Evolutionary conservation across 2,888 invertebrate species (phyloP).

Genomic region (Protophormia terraenovae): DNA sequence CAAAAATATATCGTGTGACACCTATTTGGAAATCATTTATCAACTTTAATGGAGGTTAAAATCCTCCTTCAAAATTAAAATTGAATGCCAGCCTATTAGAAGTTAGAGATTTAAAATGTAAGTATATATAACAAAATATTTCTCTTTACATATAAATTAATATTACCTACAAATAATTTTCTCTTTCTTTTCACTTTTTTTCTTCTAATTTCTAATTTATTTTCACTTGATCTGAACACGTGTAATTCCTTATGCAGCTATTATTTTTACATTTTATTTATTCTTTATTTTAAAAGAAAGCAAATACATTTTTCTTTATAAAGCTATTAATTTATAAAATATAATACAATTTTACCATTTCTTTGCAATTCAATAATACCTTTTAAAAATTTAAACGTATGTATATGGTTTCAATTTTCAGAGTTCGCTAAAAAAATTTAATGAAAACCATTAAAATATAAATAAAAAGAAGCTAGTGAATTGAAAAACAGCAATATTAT

Average conservation of each 20-base stretch:
- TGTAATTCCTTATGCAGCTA: background rate
- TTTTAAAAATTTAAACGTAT: background rate
- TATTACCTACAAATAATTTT: no score
- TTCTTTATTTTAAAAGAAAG: background rate
- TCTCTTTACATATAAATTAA: no score
- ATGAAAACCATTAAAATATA: constrained; percentile 37
- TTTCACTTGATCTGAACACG: background rate
- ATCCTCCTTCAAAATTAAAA: no score
- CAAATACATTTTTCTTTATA: background rate
- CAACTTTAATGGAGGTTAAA: no score
- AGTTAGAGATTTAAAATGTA: no score
- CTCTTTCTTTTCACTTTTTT: no score
- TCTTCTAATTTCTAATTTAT: no score
- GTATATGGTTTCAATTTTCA: constrained; percentile 49
- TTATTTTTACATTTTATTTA: background rate
- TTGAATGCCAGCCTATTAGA: no score
- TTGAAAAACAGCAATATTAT: constrained; percentile 22
- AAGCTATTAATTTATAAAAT: constrained; percentile 41
- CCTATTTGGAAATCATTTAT: no score
- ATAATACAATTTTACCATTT: constrained; percentile 38
- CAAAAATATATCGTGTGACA: no score
- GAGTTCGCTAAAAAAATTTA: background rate
- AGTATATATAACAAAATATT: no score
- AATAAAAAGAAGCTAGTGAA: background rate
- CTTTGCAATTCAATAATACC: constrained; percentile 29